These are phyloP conservation scores for Lepidonotus clava DNA, from an alignment of 2,888 invertebrate genomes.

Conservation along the genomic window DNA sequence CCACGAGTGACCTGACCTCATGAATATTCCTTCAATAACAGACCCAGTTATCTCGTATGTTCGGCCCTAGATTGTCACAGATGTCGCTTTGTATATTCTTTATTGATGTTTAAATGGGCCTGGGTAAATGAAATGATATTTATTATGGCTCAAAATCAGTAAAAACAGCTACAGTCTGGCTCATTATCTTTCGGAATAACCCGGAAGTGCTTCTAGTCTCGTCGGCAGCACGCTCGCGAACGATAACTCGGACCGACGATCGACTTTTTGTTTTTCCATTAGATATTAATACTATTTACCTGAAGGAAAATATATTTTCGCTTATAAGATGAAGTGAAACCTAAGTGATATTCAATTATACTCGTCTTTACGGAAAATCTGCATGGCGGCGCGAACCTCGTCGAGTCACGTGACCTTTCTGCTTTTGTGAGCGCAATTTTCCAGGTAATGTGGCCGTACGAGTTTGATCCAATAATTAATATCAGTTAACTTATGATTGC, in stretches of 20 bases:
- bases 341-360: background rate
- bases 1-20: conserved; percentile 3
- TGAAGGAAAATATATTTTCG: background rate
- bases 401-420: conserved; percentile 60
- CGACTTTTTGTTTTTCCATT: background rate
- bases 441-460: conserved; percentile 56
- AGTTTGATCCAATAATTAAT: conserved; percentile 24
- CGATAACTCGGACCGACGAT: background rate
- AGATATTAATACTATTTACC: background rate
- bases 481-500: background rate
- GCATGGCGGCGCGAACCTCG: conserved; percentile 58
- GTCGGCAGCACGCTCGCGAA: background rate
- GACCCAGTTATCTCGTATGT: background rate
- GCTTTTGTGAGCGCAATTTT: conserved; percentile 61
- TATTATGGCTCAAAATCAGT: background rate
- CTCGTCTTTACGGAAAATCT: background rate
- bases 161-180: background rate
- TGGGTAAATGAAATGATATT: background rate
- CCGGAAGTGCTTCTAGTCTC: conserved; percentile 28
- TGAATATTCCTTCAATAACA: conserved; percentile 6
- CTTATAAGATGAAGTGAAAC: no score
- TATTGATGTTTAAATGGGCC: background rate
- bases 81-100: no score
- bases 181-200: conserved; percentile 28
- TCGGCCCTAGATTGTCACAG: background rate